Evolutionary conservation across 2,113 vertebrate genomes (phyloP), one percentile per base, ranked within the genome.

Genomic region (Fregetta grallaria): DNA sequence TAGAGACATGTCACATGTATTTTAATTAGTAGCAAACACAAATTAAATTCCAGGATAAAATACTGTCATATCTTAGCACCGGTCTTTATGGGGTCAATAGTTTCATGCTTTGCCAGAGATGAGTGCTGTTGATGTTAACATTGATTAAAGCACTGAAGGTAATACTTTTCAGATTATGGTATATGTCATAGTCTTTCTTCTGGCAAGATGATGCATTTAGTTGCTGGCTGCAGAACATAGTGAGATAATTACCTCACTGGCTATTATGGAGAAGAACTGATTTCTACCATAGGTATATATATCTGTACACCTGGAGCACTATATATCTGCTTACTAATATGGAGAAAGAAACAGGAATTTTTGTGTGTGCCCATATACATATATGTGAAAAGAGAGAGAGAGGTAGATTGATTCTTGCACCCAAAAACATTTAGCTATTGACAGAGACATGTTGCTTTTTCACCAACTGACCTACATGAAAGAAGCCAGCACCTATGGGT

Each of bases 21-120:
- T 98, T 98, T 98, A 98, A 98, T 98, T 97, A 97, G 93, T 74
- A 91, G 92, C 86, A 97, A 96, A 91, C 63, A 75, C 84, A 97
- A 97, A 97, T 98, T 95, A 97, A 97, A 98, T 96, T 97, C 52
- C 29, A n/a, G 80, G 90, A 79, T 97, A 96, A 97, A 97, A 96
- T 91, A 89, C 79, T 80, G 62, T 89, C 76, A 49, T 61, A 56
- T 88, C 80, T 95, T 95, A 95, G 78, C 49, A 29, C 5, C 74
- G 78, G 93, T 86, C 89, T 88, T 74, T 47, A 83, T 68, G 34
- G 76, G 96, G 94, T 95, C 80, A 62, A 89, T 91, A 87, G 82
- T 90, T 92, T 70, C 84, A n/a, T 71, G 67, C 90, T 86, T 82
- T 96, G 84, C 93, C 68, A 92, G 63, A 59, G 49, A 23, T 58